These are phyloP conservation scores for Donacobius atricapilla DNA, from an alignment of 2,113 vertebrate genomes.

Conservation along the genomic window DNA sequence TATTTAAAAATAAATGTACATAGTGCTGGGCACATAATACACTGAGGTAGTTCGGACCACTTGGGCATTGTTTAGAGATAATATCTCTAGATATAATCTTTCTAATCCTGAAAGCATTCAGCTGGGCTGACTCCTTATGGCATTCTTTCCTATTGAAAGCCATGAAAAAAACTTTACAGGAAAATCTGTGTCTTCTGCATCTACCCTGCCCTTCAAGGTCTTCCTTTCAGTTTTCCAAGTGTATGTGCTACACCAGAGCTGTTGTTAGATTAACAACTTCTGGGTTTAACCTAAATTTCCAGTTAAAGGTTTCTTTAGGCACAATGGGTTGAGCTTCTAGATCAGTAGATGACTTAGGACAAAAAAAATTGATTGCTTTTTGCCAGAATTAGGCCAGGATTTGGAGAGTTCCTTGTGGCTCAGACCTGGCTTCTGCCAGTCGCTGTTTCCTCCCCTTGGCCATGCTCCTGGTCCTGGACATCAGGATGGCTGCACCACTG, in stretches of 20 bases:
- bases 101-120: neutral
- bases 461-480: neutral
- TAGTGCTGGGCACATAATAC: neutral
- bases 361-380: neutral
- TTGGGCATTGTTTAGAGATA: neutral
- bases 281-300: neutral
- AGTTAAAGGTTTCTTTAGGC: neutral
- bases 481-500: neutral
- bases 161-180: neutral
- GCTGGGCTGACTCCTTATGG: neutral
- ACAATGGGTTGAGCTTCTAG: neutral
- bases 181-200: neutral
- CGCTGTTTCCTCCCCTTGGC: neutral
- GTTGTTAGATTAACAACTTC: neutral
- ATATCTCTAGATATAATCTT: neutral
- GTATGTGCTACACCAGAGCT: neutral
- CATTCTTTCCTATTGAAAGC: neutral
- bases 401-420: neutral
- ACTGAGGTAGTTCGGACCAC: neutral
- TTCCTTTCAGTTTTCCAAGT: neutral
- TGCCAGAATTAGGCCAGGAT: neutral
- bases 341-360: neutral
- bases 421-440: neutral
- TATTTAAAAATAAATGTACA: neutral
- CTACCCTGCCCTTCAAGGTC: neutral